Base-by-base conservation (phyloP, 2,113 vertebrate species). In the Oncorhynchus mykiss region DNA sequence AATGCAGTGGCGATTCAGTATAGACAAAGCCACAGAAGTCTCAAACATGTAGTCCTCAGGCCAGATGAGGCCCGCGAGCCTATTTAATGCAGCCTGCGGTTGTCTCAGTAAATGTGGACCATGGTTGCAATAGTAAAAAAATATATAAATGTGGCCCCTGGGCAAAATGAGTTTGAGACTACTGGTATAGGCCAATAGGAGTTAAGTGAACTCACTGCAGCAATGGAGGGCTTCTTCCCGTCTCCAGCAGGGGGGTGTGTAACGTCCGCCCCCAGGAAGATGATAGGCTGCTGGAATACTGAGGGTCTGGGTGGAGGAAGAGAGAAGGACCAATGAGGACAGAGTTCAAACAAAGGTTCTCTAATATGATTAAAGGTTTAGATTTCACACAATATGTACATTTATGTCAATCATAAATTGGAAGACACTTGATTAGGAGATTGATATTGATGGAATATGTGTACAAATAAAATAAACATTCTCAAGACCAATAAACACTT, bases 261-360 rank as follows among this genome's bases (percentile, higher is more conserved):
- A 83, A 99, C 98, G 84, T 99, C 98, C 18, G 98, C 98, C 88
- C 98, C 98, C 92, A 99, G 90, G 94, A 99, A 99, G 89, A 99
- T 99, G 86, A 99, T 97, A 75, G 98, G 98, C 95, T 99, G 98
- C 93, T 99, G 98, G 93, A 99, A 99, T 91, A 99, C 97, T 92
- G 98, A 98, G 78, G 98, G 97, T 86, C 98, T 99, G 91, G 3
- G 9, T 11, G 71, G 51, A 0, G 22, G 0, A 73, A 0, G 59
- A 62, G 20, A 62, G 14, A n/a, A n/a, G 51, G 4, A 54, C 51
- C 16, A 54, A 4, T 54, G 12, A 54, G 3, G 51, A 54, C 39
- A 39, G 34, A 8, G 51, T 57, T 20, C 12, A 62, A 62, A 62
- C n/a, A n/a, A 62, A 16, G 74, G 4, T 16, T 18, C 51, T 31